Conservation (phyloP, 2,797 vertebrate genomes). For the Tokudaia muenninki region DNA sequence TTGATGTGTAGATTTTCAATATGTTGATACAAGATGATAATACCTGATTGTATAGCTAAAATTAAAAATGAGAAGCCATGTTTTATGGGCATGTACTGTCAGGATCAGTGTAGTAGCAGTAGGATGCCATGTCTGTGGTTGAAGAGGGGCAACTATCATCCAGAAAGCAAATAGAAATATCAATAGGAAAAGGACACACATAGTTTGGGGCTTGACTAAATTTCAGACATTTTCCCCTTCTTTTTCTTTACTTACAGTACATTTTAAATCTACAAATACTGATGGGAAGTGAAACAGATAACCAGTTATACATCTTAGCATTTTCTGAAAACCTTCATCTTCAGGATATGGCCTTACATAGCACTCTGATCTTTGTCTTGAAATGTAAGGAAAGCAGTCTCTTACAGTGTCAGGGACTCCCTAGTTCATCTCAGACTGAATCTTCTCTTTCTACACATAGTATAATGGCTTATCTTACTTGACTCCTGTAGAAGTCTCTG, state of each 20-base stretch:
- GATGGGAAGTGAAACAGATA: background rate
- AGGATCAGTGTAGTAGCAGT: background rate
- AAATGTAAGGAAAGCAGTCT: background rate
- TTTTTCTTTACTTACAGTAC: background rate
- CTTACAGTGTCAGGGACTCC: background rate
- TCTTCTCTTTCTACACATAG: background rate
- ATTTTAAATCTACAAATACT: background rate
- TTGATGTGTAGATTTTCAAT: background rate
- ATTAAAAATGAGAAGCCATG: slow-evolving; percentile 34
- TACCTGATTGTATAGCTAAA: slow-evolving; percentile 9
- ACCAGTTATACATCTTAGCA: background rate
- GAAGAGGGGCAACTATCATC: background rate
- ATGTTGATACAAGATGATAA: slow-evolving; percentile 6
- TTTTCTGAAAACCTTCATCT: background rate
- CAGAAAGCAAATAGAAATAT: background rate
- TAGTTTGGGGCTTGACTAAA: slow-evolving; percentile 37
- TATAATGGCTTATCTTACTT: background rate
- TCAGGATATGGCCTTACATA: background rate
- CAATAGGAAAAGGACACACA: background rate
- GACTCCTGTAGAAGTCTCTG: background rate
- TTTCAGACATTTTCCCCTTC: slow-evolving; percentile 33
- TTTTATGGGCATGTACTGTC: background rate
- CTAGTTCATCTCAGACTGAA: background rate
- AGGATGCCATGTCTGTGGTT: slow-evolving; percentile 13
- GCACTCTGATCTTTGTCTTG: background rate